Conservation (phyloP, 2,113 vertebrate species). For the Corapipo altera region DNA sequence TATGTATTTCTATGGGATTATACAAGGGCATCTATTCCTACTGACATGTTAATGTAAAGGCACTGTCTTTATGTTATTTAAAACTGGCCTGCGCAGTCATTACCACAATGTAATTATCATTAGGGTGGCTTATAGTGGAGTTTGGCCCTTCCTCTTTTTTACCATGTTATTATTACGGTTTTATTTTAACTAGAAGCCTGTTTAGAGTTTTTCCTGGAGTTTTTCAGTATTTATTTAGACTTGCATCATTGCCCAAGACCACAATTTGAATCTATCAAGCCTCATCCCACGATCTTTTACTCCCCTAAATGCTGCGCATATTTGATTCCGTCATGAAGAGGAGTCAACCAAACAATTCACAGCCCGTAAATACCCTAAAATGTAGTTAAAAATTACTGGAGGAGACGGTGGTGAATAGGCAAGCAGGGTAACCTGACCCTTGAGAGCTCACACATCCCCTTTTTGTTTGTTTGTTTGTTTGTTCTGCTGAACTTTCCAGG, state of each 20-base stretch:
- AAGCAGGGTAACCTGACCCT: neutral
- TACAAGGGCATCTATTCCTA: neutral
- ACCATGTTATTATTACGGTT: neutral
- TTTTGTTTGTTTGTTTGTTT: slow-evolving; percentile 22
- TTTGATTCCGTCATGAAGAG: neutral
- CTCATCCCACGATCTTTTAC: neutral
- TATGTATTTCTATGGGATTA: neutral
- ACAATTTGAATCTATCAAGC: neutral
- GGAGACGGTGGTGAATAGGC: neutral
- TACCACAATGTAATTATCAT: neutral
- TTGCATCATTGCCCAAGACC: neutral
- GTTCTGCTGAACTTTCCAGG: neutral
- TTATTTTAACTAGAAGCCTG: neutral
- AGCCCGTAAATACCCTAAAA: neutral
- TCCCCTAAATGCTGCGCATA: neutral
- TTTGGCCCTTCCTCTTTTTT: neutral
- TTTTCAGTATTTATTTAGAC: neutral
- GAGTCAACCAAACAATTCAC: neutral
- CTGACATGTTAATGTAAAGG: neutral
- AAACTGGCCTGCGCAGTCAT: neutral
- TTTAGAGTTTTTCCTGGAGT: neutral
- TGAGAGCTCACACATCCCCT: neutral
- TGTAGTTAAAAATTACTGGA: neutral
- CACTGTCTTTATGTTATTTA: neutral
- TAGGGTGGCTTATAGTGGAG: neutral